These are phyloP conservation scores for Metalampra italica DNA, from an alignment of 2,888 invertebrate species.

Conservation along the genomic window DNA sequence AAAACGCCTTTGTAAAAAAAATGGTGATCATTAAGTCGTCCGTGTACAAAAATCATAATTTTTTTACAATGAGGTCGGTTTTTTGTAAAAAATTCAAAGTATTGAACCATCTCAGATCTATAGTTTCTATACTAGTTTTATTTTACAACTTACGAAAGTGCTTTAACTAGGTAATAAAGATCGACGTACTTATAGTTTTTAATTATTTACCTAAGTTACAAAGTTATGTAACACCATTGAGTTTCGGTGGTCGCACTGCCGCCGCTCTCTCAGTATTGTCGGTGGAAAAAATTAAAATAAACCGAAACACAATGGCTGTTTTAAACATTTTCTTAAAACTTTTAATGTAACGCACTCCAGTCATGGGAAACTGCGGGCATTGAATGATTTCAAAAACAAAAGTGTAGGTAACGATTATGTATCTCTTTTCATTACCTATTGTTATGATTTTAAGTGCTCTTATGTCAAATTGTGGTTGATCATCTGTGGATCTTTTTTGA, in stretches of 20 bases:
- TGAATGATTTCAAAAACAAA: background rate
- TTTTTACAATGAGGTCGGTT: no score
- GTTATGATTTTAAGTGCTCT: background rate
- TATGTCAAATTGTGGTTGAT: background rate
- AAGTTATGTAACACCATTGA: background rate
- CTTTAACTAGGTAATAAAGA: no score
- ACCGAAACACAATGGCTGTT: constrained; percentile 16
- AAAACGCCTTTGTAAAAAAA: no score
- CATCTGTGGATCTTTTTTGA: no score
- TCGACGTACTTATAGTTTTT: no score
- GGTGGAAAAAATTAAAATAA: constrained; percentile 22
- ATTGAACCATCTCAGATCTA: no score
- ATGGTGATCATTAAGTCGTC: no score
- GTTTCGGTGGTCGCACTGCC: constrained; percentile 12
- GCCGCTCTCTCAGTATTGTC: constrained; percentile 31
- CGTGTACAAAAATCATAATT: no score
- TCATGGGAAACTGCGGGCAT: background rate
- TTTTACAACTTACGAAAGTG: no score
- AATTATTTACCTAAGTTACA: background rate
- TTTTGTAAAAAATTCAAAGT: no score
- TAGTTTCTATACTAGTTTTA: no score
- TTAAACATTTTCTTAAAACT: constrained; percentile 4
- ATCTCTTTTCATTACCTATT: background rate
- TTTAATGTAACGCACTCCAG: background rate
- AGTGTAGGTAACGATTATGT: background rate